These are phyloP conservation scores for Gibbula magus DNA, from an alignment of 2,888 invertebrate genomes.

Conservation along the genomic window DNA sequence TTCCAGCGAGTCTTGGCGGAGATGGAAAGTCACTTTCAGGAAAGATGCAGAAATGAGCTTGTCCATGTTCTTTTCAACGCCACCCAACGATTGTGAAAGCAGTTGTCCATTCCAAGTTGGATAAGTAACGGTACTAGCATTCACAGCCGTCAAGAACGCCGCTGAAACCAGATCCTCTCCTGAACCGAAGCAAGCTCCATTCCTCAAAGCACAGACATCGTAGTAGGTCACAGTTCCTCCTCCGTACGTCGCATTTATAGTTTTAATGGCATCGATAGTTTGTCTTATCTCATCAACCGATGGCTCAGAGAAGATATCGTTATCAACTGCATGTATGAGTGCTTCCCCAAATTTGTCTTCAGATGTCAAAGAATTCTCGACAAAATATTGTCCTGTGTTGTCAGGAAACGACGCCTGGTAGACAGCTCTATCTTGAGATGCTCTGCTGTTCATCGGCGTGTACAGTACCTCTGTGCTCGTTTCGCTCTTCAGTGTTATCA, in stretches of 20 bases:
- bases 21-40: background rate
- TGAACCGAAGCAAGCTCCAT: constrained; percentile 21
- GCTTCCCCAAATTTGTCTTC: constrained; percentile 6
- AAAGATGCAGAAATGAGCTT: background rate
- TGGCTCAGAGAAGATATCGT: constrained; percentile 11
- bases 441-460: constrained; percentile 47
- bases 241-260: background rate
- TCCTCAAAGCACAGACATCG: constrained; percentile 30
- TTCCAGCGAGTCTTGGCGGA: background rate
- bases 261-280: background rate
- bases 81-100: background rate
- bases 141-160: background rate
- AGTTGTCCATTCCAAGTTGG: constrained; percentile 27
- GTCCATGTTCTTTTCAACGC: background rate
- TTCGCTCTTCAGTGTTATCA: constrained; percentile 37
- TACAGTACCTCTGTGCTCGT: constrained; percentile 44
- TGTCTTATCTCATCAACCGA: constrained; percentile 13
- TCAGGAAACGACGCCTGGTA: constrained; percentile 35
- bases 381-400: constrained; percentile 32
- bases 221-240: constrained; percentile 6
- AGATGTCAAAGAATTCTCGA: constrained; percentile 29
- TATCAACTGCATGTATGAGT: background rate
- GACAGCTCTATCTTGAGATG: constrained; percentile 40
- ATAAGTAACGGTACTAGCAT: constrained; percentile 26
- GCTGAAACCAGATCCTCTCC: constrained; percentile 21